Evolutionary conservation across 2,888 invertebrate genomes (phyloP).

Genomic region (Eristalis pertinax): DNA sequence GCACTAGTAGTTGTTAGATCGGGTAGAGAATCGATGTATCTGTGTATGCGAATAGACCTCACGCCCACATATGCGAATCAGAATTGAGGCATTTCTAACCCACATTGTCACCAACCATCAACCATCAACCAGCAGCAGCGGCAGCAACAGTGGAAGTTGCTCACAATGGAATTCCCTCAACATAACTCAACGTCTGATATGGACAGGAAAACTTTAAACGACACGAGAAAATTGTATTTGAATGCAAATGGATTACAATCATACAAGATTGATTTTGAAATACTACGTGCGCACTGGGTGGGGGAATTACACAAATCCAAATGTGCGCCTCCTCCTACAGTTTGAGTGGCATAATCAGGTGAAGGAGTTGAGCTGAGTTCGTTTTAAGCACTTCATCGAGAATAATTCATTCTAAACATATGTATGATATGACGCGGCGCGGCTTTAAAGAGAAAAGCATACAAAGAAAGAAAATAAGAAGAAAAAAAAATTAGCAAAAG

Average conservation of each 20-base stretch:
- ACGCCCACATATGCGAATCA: slow-evolving; percentile 37
- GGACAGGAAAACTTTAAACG: background rate
- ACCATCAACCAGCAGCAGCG: background rate
- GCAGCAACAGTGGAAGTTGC: background rate
- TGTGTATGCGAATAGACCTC: background rate
- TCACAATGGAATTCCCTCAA: background rate
- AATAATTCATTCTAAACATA: slow-evolving; percentile 2
- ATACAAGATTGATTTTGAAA: slow-evolving; percentile 15
- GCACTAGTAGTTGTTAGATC: slow-evolving; percentile 4
- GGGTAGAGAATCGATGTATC: slow-evolving; percentile 20
- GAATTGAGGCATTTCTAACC: slow-evolving; percentile 20
- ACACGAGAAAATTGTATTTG: slow-evolving; percentile 8
- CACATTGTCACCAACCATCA: slow-evolving; percentile 28
- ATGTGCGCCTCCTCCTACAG: background rate
- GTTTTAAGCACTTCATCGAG: background rate
- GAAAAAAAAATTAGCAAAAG: slow-evolving; percentile 26
- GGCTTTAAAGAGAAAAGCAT: background rate
- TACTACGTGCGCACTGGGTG: slow-evolving; percentile 1
- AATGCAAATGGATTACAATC: slow-evolving; percentile 39
- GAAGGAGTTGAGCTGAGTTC: slow-evolving; percentile 28
- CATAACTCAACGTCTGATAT: slow-evolving; percentile 8
- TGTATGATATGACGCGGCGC: background rate
- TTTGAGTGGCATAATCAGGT: slow-evolving; percentile 54
- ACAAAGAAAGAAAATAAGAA: background rate
- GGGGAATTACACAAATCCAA: background rate